Evolutionary conservation across 1,140 invertebrate species (phyloP), one percentile per base, ranked within the genome.

Genomic region (Tetraneura akinire): DNA sequence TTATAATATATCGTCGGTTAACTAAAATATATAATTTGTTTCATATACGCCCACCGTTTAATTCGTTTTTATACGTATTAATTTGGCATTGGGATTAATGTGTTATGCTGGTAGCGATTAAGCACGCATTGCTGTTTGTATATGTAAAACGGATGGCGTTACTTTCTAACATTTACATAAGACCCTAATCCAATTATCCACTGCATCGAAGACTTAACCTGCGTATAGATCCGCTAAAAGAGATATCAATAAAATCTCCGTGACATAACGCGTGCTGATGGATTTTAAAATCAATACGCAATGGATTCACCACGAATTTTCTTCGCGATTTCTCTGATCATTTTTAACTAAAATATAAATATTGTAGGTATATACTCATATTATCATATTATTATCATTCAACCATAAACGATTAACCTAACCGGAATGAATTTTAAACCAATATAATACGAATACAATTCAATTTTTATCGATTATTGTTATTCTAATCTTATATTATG

Each of bases 91-190:
- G 23, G 9, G 21, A 60, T 60, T 29, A 60, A 60, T 60, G 21
- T 18, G 57, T 29, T 71, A 16, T 32, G 16, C 68, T 3, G 4
- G 23, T n/a, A 23, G 16, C 14, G 10, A 37, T 55, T 55, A 32
- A 71, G 32, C 68, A 29, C 23, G 47, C 68, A 3, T 14, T 9
- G 14, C 18, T 32, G 21, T 14, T 5, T 11, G 66, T 49, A 21
- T 73, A 21, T 26, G 21, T 16, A 26, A 47, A 73, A 73, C 32
- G 49, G 11, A 73, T 9, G 16, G 9, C 18, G 49, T 53, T 26
- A 18, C 70, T 73, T 73, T 73, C 49, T 53, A 73, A 37, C 47
- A 53, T 73, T 73, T 73, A 73, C 70, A 73, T 73, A 73, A 73
- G 42, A 49, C 21, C 4, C n/a, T 51, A 71, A 45, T 68, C 42